These are phyloP conservation scores for Nemotelus pantherinus DNA, from an alignment of 2,888 invertebrate species.

Conservation along the genomic window DNA sequence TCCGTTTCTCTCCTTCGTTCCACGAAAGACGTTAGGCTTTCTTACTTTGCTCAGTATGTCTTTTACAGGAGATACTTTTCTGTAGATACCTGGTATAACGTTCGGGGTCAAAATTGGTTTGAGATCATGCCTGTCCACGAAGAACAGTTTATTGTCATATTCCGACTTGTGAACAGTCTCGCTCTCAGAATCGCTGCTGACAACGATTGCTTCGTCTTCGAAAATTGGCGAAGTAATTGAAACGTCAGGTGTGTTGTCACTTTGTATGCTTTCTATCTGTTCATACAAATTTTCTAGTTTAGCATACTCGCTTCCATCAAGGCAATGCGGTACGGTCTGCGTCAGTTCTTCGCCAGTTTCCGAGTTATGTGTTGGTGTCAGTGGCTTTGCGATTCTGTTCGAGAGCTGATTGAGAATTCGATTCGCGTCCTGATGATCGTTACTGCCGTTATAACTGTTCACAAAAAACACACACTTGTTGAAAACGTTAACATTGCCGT, in stretches of 20 bases:
- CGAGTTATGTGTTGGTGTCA: neutral
- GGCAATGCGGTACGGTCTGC: neutral
- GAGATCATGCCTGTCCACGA: constrained; percentile 54
- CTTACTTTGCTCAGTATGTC: neutral
- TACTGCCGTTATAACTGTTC: constrained; percentile 35
- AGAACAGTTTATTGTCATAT: constrained; percentile 51
- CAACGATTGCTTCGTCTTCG: constrained; percentile 22
- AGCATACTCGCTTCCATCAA: neutral
- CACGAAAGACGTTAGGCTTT: constrained; percentile 54
- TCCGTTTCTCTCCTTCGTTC: constrained; percentile 52
- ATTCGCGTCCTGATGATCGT: constrained; percentile 18
- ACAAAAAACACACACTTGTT: constrained; percentile 47
- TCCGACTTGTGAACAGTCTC: constrained; percentile 48
- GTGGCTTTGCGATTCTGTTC: neutral
- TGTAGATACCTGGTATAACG: constrained; percentile 57
- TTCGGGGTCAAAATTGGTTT: constrained; percentile 56
- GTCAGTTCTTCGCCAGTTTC: neutral
- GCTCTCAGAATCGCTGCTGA: constrained; percentile 28
- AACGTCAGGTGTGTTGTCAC: too few relatives aligned
- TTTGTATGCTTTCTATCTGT: neutral
- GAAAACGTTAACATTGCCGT: constrained; percentile 46
- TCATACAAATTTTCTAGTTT: neutral
- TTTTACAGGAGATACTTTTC: constrained; percentile 51
- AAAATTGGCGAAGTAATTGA: neutral
- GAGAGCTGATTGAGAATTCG: constrained; percentile 2